Percentiles rank a stretch among this genome's conserved stretches.
These are phyloP conservation scores for Aphodius sticticus DNA, from an alignment of 2,888 invertebrate species.

Conservation along the genomic window DNA sequence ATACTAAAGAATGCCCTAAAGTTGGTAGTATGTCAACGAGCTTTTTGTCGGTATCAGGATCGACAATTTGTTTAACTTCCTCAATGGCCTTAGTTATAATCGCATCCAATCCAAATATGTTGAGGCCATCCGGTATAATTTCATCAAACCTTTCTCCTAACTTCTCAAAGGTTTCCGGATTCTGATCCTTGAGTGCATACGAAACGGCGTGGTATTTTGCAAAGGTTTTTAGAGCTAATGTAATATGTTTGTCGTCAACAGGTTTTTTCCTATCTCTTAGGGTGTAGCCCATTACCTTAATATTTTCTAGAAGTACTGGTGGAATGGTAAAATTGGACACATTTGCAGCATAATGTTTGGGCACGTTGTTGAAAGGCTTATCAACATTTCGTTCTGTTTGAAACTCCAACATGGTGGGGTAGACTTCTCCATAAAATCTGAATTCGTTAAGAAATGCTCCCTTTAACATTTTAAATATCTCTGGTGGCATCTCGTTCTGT, in stretches of 20 bases:
- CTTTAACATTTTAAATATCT: neutral
- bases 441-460: neutral
- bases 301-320: constrained; percentile 48
- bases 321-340: constrained; percentile 35
- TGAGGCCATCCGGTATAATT: neutral
- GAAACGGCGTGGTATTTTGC: constrained; percentile 52
- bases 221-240: constrained; percentile 47
- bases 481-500: neutral
- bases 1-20: neutral
- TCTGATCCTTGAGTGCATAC: constrained; percentile 47
- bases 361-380: constrained; percentile 27
- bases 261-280: constrained; percentile 47
- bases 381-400: constrained; percentile 22
- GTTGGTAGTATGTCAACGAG: constrained; percentile 9
- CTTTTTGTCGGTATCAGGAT: constrained; percentile 21
- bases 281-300: constrained; percentile 44
- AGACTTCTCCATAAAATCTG: constrained; percentile 11
- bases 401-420: constrained; percentile 21
- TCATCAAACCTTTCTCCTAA: neutral
- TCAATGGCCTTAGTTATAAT: neutral
- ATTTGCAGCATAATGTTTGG: constrained; percentile 37
- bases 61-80: constrained; percentile 8
- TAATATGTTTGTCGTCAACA: constrained; percentile 48
- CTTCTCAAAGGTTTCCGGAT: constrained; percentile 40
- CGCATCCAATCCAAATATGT: constrained; percentile 10